Conservation (phyloP, 2,797 vertebrate species). For the Typhlichthys eigenmanni region DNA sequence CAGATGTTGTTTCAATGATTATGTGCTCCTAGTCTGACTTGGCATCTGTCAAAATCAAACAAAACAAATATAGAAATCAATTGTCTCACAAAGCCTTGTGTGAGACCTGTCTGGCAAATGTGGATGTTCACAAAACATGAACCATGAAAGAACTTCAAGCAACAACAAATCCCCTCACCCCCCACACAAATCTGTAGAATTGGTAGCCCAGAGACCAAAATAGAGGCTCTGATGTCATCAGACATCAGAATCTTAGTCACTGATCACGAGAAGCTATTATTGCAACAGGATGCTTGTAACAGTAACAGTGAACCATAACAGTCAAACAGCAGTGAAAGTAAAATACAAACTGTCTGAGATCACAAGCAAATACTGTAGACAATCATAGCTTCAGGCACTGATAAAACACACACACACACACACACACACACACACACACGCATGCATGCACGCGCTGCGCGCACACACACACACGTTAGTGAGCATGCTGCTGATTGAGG, state of each 20-base stretch:
- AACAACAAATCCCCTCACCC: not conserved
- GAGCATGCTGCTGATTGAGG: constrained; percentile 59
- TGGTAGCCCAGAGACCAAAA: constrained; percentile 27
- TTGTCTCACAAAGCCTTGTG: constrained; percentile 1
- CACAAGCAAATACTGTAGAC: not conserved
- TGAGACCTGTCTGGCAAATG: not conserved
- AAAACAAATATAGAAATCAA: not conserved
- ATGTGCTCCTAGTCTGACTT: too few relatives aligned
- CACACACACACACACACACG: not conserved
- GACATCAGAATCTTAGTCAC: not conserved
- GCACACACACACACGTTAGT: constrained; percentile 20
- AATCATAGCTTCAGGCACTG: constrained; percentile 1
- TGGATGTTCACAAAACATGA: too few relatives aligned
- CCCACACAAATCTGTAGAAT: constrained; percentile 10
- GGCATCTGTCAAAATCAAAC: not conserved
- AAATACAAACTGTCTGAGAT: not conserved
- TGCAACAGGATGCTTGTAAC: not conserved
- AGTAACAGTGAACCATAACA: not conserved
- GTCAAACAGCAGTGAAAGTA: not conserved
- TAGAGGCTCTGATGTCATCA: constrained; percentile 29
- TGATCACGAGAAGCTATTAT: constrained; percentile 35
- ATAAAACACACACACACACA: constrained; percentile 7
- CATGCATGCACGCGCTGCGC: not conserved
- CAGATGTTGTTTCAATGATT: not conserved
- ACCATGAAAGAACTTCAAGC: not conserved